Conservation (phyloP, 2,888 invertebrate species). For the Philereme vetulata region DNA sequence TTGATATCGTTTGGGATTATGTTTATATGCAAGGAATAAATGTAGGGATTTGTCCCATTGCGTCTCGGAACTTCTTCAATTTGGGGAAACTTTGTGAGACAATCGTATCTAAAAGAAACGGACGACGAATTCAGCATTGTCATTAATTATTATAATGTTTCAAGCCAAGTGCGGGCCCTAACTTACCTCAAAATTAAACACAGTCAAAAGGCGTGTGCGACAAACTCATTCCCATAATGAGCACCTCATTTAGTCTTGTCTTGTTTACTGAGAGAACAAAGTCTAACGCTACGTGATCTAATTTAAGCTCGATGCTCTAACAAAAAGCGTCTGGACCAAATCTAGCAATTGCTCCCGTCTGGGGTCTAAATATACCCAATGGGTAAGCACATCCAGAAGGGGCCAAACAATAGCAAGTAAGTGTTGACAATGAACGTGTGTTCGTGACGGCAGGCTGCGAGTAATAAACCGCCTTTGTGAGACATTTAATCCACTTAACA, state of each 20-base stretch:
- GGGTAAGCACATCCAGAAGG: slow-evolving; percentile 21
- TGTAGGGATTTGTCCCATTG: slow-evolving; percentile 31
- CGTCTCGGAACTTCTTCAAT: slow-evolving; percentile 34
- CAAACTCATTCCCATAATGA: slow-evolving; percentile 24
- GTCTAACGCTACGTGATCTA: slow-evolving; percentile 50
- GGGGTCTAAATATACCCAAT: slow-evolving; percentile 40
- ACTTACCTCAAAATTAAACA: slow-evolving; percentile 8
- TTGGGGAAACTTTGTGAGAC: slow-evolving; percentile 31
- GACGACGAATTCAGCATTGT: neutral
- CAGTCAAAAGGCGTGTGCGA: slow-evolving; percentile 14
- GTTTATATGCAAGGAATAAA: slow-evolving; percentile 41
- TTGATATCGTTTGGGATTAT: slow-evolving; percentile 37
- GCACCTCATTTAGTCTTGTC: slow-evolving; percentile 32
- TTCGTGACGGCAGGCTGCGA: slow-evolving; percentile 55
- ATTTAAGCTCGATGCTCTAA: slow-evolving; percentile 48
- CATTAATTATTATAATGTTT: neutral
- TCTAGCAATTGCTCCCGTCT: slow-evolving; percentile 25
- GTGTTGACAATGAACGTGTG: slow-evolving; percentile 59
- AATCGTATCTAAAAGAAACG: slow-evolving; percentile 23
- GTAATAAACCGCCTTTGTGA: slow-evolving; percentile 71
- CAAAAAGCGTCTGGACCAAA: slow-evolving; percentile 46
- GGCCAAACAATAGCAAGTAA: slow-evolving; percentile 59
- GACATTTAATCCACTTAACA: slow-evolving; percentile 77
- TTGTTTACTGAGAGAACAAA: slow-evolving; percentile 38
- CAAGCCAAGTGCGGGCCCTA: neutral